Conservation (phyloP, 2,113 vertebrate genomes). For the Cynoglossus semilaevis region DNA sequence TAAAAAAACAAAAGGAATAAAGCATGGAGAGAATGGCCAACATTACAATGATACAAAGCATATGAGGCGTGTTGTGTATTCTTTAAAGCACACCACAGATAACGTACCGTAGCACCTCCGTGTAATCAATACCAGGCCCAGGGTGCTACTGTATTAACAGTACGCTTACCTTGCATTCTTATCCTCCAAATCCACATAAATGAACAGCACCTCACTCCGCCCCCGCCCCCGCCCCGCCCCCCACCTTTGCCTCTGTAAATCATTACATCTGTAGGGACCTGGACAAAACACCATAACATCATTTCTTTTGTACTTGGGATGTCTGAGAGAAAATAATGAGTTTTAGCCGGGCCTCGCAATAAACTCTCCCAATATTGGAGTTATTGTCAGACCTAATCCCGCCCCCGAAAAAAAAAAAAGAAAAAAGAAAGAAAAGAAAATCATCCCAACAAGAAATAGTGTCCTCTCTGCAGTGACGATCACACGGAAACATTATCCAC, state of each 20-base stretch:
- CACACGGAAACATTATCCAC: slow-evolving; percentile 77
- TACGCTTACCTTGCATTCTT: slow-evolving; percentile 55
- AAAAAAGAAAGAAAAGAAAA: slow-evolving; percentile 61
- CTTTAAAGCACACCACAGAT: slow-evolving; percentile 36
- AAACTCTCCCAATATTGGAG: slow-evolving; percentile 74
- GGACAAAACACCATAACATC: slow-evolving; percentile 74
- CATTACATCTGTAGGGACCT: slow-evolving; percentile 65
- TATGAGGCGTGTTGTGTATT: slow-evolving; percentile 41
- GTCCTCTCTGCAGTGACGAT: slow-evolving; percentile 71
- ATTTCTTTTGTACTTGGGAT: slow-evolving; percentile 73
- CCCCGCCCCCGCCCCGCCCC: slow-evolving; percentile 45
- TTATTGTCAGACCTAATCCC: slow-evolving; percentile 75
- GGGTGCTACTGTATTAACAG: slow-evolving; percentile 67
- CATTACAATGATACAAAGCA: slow-evolving; percentile 53
- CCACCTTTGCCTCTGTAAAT: slow-evolving; percentile 63
- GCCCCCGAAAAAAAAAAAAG: no score
- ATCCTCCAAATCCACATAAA: slow-evolving; percentile 69
- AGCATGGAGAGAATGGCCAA: slow-evolving; percentile 42
- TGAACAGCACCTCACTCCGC: slow-evolving; percentile 46
- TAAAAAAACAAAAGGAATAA: slow-evolving; percentile 39
- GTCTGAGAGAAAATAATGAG: slow-evolving; percentile 76
- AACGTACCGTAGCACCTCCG: slow-evolving; percentile 40
- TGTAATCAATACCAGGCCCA: slow-evolving; percentile 69
- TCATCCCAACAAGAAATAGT: slow-evolving; percentile 65
- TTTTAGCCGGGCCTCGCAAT: slow-evolving; percentile 72